Evolutionary conservation across 2,113 vertebrate genomes (phyloP).

Genomic region (Hemibagrus wyckioides): DNA sequence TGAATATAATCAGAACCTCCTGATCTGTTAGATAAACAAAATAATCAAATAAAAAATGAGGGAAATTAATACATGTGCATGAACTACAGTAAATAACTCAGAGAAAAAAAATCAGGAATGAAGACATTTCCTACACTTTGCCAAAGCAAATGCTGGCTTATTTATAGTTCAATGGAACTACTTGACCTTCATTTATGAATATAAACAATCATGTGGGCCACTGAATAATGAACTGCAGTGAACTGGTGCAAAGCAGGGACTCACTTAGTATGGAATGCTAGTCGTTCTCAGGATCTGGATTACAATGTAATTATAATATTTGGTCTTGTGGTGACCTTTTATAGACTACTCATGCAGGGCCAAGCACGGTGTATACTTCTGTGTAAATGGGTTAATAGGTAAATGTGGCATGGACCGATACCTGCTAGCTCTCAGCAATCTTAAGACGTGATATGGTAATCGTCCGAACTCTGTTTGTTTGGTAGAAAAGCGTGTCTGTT

Average conservation of each 20-base stretch:
- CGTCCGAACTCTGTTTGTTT: background rate
- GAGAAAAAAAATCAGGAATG: background rate
- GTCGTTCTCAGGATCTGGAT: background rate
- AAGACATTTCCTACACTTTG: background rate
- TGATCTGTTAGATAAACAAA: background rate
- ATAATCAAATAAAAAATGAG: background rate
- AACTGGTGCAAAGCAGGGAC: background rate
- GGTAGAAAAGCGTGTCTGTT: background rate
- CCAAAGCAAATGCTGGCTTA: background rate
- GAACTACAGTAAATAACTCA: background rate
- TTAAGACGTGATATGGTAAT: background rate
- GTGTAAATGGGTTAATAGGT: background rate
- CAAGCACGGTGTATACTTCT: background rate
- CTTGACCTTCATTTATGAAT: slow-evolving; percentile 18
- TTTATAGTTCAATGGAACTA: slow-evolving; percentile 20
- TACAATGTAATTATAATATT: background rate
- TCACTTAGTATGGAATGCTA: background rate
- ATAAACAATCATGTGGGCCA: background rate
- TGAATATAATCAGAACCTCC: background rate
- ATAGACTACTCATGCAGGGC: background rate
- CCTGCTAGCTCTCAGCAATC: background rate
- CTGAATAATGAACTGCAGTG: slow-evolving; percentile 14
- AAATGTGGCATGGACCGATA: background rate
- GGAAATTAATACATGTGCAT: background rate
- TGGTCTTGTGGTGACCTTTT: background rate